A percentile compares a stretch with the other conserved stretches of the same genome.
Evolutionary conservation across 2,888 invertebrate genomes (phyloP).

Genomic region (Eudemis profundana): DNA sequence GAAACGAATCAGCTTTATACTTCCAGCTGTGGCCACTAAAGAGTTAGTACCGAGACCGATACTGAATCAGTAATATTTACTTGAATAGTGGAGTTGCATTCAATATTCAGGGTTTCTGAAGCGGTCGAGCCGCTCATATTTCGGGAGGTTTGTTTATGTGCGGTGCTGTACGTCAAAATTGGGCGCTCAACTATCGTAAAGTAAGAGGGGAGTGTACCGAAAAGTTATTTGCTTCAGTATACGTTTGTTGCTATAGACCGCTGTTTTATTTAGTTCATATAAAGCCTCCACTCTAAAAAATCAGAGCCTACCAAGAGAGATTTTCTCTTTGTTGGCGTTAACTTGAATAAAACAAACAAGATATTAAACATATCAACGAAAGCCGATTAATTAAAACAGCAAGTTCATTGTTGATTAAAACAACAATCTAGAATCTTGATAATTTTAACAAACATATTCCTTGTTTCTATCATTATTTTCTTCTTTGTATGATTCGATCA

Average conservation of each 20-base stretch:
- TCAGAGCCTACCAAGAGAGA: too few relatives aligned
- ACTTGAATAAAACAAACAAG: too few relatives aligned
- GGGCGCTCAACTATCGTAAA: constrained; percentile 51
- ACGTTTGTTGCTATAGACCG: neutral
- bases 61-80: constrained; percentile 41
- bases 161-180: constrained; percentile 66
- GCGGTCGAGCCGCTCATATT: constrained; percentile 63
- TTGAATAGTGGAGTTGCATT: constrained; percentile 49
- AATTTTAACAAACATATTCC: too few relatives aligned
- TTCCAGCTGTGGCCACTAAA: neutral
- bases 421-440: too few relatives aligned
- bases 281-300: too few relatives aligned
- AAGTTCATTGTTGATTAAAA: too few relatives aligned
- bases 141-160: constrained; percentile 76
- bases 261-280: too few relatives aligned
- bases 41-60: constrained; percentile 8
- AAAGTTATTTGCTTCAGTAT: constrained; percentile 3
- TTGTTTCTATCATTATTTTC: too few relatives aligned
- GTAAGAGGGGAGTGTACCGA: constrained; percentile 27
- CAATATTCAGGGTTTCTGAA: constrained; percentile 65
- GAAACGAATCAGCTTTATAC: neutral
- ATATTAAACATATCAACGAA: too few relatives aligned
- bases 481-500: too few relatives aligned
- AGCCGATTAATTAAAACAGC: too few relatives aligned
- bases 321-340: too few relatives aligned